Base-by-base conservation (phyloP, 2,113 vertebrate species). In the Crotophaga sulcirostris region DNA sequence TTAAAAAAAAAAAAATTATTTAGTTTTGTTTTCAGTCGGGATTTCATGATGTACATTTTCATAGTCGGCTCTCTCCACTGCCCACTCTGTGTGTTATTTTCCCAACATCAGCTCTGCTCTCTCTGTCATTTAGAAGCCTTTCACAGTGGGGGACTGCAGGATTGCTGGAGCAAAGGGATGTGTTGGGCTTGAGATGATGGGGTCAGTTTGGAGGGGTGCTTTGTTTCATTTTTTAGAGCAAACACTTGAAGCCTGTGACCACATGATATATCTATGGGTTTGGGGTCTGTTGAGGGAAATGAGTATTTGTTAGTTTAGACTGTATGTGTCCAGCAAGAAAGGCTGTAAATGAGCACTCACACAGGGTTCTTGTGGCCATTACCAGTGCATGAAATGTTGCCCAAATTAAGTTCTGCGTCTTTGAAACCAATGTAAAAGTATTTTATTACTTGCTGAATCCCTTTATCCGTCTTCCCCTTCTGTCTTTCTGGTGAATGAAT, bases 91-190 rank as follows among this genome's bases (percentile, higher is more conserved):
- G 16, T 10, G 19, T 20, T 51, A 8, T 18, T 85, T 79, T 47
- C 26, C 44, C 1, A 1, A 0, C 26, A 55, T 49, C 31, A 55
- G 36, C 47, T 77, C 40, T 26, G 23, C 36, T 36, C 12, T 34
- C 21, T 51, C 3, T 36, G 44, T 3, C 0, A 0, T 6, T 36
- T 14, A 20, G n/a, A 18, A 29, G 47, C n/a, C n/a, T n/a, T n/a
- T n/a, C n/a, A n/a, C n/a, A n/a, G 17, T 45, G 75, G 31, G 11
- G 34, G 19, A 15, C 33, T 59, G 17, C 34, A 68, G 52, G 55
- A 23, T 31, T 60, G 52, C n/a, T 23, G 28, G 78, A 33, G 34
- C 70, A 34, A 26, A 47, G 56, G 33, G 25, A 5, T 16, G 2
- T 64, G 19, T 14, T 76, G 64, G 36, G 15, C 63, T 24, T 34